Evolutionary conservation across 2,797 vertebrate genomes (phyloP).

Genomic region (Silurus lanzhouensis): DNA sequence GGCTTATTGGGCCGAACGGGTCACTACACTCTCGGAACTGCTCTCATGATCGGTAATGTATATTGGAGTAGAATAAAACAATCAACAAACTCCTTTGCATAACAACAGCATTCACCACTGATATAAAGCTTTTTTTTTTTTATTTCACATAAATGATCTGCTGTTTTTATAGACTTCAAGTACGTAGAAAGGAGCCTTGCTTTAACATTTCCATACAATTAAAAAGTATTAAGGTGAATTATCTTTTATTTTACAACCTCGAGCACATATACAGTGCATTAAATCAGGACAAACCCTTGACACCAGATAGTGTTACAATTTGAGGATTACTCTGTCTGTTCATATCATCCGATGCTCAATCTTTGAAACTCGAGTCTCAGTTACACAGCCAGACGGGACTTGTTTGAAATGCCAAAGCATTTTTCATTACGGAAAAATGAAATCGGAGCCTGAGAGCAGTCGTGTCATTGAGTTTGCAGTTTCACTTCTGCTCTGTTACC

Average conservation of each 20-base stretch:
- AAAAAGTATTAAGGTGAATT: background rate
- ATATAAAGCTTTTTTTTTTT: background rate
- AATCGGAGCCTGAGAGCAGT: background rate
- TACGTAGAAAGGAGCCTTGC: background rate
- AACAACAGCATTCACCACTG: background rate
- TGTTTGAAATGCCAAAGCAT: background rate
- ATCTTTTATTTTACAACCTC: background rate
- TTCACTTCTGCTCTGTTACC: constrained; percentile 42
- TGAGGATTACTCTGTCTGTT: no score
- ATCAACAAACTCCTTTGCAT: background rate
- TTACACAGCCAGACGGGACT: background rate
- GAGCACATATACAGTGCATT: background rate
- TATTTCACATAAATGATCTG: background rate
- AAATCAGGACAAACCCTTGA: background rate
- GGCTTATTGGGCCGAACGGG: constrained; percentile 71
- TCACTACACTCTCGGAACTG: constrained; percentile 79
- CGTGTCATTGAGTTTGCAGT: background rate
- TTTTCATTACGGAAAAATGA: constrained; percentile 6
- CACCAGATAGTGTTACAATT: background rate
- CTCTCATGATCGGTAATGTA: constrained; percentile 88
- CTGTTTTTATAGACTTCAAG: no score
- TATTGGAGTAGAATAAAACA: background rate
- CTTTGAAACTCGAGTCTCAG: constrained; percentile 1
- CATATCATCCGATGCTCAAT: background rate
- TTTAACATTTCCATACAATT: background rate